Percentiles rank a stretch among this genome's conserved stretches.
phyloP scores from a whole-genome alignment of 2,797 vertebrate genomes.

The Tokudaia tokunoshimensis region DNA sequence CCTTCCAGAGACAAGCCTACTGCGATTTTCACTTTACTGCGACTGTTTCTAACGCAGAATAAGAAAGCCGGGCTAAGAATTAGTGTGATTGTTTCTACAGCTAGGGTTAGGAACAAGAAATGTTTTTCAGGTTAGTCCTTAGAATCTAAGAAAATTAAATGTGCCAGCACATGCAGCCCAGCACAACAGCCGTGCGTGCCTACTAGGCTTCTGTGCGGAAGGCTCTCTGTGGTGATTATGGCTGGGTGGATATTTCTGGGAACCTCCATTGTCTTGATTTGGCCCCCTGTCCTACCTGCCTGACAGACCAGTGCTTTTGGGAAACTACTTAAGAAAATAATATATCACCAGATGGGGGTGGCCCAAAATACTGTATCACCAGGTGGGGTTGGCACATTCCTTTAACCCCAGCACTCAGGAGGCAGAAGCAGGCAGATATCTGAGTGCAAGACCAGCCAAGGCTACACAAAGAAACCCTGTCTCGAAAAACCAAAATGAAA shows the following conservation, averaged over 20 bases:
- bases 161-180: background rate
- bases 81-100: background rate
- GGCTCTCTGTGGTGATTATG: background rate
- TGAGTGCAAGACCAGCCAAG: background rate
- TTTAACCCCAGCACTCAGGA: background rate
- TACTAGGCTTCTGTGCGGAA: background rate
- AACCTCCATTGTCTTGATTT: background rate
- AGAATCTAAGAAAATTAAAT: slow-evolving; percentile 41
- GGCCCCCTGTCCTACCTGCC: background rate
- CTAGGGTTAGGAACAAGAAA: background rate
- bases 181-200: background rate
- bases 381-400: no score
- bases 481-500: background rate
- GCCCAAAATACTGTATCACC: background rate
- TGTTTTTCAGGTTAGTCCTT: slow-evolving; percentile 36
- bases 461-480: background rate
- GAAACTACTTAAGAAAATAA: slow-evolving; percentile 32
- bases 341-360: background rate
- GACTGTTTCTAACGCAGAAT: background rate
- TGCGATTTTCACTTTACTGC: background rate
- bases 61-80: background rate
- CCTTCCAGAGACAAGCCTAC: background rate
- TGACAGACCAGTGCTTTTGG: background rate
- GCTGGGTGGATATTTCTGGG: background rate
- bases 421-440: background rate